Evolutionary conservation across 2,113 vertebrate genomes (phyloP).

Genomic region (Butorides virescens): DNA sequence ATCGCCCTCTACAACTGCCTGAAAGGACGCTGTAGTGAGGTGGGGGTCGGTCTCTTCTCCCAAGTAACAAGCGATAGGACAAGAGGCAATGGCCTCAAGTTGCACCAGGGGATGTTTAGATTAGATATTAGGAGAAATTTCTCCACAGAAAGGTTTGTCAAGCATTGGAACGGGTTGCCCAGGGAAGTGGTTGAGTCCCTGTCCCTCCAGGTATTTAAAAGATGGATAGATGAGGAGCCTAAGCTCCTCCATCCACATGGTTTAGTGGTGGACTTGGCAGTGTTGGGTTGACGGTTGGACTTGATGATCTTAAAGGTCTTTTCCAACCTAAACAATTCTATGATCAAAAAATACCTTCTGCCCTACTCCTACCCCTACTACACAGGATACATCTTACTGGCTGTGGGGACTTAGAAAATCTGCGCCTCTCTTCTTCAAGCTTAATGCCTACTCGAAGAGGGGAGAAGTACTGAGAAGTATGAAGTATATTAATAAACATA

Average conservation of each 20-base stretch:
- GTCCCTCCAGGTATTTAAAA: background rate
- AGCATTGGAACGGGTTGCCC: background rate
- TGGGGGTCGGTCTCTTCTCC: background rate
- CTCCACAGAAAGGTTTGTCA: background rate
- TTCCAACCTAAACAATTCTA: background rate
- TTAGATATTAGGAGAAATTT: background rate
- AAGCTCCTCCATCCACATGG: too few species aligned
- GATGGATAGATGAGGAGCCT: background rate
- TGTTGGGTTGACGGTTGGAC: background rate
- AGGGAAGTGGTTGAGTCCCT: background rate
- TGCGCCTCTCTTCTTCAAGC: background rate
- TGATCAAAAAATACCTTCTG: background rate
- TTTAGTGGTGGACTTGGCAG: background rate
- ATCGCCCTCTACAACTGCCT: background rate
- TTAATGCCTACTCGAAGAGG: background rate
- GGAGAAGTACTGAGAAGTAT: background rate
- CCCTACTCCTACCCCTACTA: background rate
- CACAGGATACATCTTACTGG: background rate
- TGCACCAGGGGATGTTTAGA: background rate
- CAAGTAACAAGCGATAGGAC: background rate
- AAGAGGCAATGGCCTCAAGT: background rate
- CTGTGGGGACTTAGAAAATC: background rate
- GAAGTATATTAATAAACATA: background rate
- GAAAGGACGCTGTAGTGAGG: background rate
- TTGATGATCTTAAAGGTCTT: background rate